Evolutionary conservation across 2,113 vertebrate genomes (phyloP).

Genomic region (Tetraodon nigroviridis): DNA sequence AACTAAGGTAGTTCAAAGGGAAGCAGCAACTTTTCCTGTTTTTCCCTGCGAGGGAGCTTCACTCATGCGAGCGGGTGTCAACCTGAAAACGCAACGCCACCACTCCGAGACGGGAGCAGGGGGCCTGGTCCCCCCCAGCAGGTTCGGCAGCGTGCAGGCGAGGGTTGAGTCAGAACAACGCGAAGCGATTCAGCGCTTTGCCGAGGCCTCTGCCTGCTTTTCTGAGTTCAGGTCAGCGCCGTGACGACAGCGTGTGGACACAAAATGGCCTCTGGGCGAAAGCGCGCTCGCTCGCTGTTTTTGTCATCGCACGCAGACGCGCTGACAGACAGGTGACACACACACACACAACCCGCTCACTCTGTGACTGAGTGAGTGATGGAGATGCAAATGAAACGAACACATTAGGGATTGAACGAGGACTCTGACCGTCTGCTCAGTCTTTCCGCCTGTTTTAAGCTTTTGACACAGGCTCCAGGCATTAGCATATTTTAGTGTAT

Average conservation of each 20-base stretch:
- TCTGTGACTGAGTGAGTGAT: too few relatives aligned
- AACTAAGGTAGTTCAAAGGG: too few relatives aligned
- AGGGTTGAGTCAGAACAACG: constrained; percentile 31
- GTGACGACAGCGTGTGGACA: constrained; percentile 34
- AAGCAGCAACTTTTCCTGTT: too few relatives aligned
- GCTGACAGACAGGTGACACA: constrained; percentile 33
- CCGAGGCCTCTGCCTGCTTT: constrained; percentile 21
- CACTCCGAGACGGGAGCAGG: constrained; percentile 1
- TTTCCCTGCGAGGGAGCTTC: neutral
- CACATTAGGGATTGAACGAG: too few relatives aligned
- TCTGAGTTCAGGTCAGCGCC: constrained; percentile 35
- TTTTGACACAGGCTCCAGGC: too few relatives aligned
- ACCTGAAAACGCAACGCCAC: neutral
- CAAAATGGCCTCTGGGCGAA: constrained; percentile 38
- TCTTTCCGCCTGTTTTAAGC: too few relatives aligned
- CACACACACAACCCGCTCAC: neutral
- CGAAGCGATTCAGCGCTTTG: constrained; percentile 35
- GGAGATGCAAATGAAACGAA: too few relatives aligned
- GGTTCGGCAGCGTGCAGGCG: constrained; percentile 5
- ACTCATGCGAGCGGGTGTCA: constrained; percentile 5
- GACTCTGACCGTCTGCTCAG: too few relatives aligned
- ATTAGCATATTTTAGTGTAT: too few relatives aligned
- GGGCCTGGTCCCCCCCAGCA: constrained; percentile 23
- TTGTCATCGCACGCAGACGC: neutral
- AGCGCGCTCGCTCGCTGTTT: constrained; percentile 14